Evolutionary conservation across 37 sponge, comb jelly and placozoan genomes (phyloP).

Genomic region (Corticium candelabrum): DNA sequence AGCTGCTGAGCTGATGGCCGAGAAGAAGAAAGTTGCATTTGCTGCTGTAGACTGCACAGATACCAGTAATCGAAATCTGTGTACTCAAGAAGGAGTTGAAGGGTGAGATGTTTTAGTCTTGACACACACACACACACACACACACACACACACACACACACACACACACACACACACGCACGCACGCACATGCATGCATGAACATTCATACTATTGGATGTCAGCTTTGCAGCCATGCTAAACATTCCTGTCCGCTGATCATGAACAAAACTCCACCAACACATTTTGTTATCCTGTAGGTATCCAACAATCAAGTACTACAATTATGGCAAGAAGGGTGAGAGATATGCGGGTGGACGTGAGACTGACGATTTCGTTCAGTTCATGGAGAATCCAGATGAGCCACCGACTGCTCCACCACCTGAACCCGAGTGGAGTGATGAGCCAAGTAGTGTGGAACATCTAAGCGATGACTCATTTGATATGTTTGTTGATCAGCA

Average conservation of each 20-base stretch:
- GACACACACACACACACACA: slow-evolving; percentile 34
- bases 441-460: slow-evolving; percentile 62
- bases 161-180: slow-evolving; percentile 29
- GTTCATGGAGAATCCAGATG: slow-evolving; percentile 52
- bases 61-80: slow-evolving; percentile 28
- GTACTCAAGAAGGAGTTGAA: slow-evolving; percentile 36
- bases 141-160: slow-evolving; percentile 33
- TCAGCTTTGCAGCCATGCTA: neutral
- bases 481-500: slow-evolving; percentile 46
- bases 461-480: slow-evolving; percentile 65
- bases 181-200: slow-evolving; percentile 2
- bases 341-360: slow-evolving; percentile 39
- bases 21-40: slow-evolving; percentile 27
- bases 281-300: too few relatives aligned
- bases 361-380: slow-evolving; percentile 36
- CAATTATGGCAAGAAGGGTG: slow-evolving; percentile 53
- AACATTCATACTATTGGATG: neutral
- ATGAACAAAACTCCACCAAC: too few relatives aligned
- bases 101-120: too few relatives aligned
- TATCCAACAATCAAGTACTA: slow-evolving; percentile 72
- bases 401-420: neutral
- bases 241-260: too few relatives aligned
- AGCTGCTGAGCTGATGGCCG: slow-evolving; percentile 46
- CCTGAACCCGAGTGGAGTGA: slow-evolving; percentile 41
- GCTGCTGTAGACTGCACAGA: slow-evolving; percentile 75